A percentile compares a stretch with the other conserved stretches of the same genome.
Conservation (phyloP, 35 echinoderm and acorn worm genomes). For the Heliocidaris tuberculata region DNA sequence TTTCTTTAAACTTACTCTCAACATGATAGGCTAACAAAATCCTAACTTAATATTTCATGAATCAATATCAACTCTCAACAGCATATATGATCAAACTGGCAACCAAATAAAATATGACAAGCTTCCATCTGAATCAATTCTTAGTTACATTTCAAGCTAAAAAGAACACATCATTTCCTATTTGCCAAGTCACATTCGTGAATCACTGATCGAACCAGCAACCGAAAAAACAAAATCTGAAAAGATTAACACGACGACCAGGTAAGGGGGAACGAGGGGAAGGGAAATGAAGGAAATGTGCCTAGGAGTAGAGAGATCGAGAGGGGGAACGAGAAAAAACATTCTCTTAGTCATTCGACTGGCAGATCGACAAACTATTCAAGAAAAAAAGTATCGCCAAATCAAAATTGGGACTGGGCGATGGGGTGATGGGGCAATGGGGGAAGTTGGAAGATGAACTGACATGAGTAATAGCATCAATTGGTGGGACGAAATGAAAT, state of each 20-base stretch:
- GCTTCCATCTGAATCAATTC: too few species aligned
- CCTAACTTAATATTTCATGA: too few species aligned
- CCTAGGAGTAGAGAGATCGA: neutral
- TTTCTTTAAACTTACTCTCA: too few species aligned
- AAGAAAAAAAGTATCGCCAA: neutral
- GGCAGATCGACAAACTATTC: neutral
- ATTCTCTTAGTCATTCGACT: conserved; percentile 24
- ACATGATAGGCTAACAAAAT: too few species aligned
- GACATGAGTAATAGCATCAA: conserved; percentile 39
- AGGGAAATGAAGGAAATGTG: conserved; percentile 7
- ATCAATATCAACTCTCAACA: too few species aligned
- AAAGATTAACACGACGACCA: neutral
- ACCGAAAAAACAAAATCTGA: neutral
- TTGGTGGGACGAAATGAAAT: conserved; percentile 33
- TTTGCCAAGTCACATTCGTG: neutral
- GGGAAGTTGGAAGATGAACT: neutral
- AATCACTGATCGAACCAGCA: neutral
- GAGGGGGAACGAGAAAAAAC: conserved; percentile 5
- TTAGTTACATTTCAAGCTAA: too few species aligned
- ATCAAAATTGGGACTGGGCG: neutral
- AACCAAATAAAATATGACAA: too few species aligned
- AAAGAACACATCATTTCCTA: too few species aligned
- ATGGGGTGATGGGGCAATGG: neutral
- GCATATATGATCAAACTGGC: too few species aligned
- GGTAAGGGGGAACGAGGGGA: neutral